Evolutionary conservation across 2,888 invertebrate genomes (phyloP).

Genomic region (Ptychoptera contaminata): DNA sequence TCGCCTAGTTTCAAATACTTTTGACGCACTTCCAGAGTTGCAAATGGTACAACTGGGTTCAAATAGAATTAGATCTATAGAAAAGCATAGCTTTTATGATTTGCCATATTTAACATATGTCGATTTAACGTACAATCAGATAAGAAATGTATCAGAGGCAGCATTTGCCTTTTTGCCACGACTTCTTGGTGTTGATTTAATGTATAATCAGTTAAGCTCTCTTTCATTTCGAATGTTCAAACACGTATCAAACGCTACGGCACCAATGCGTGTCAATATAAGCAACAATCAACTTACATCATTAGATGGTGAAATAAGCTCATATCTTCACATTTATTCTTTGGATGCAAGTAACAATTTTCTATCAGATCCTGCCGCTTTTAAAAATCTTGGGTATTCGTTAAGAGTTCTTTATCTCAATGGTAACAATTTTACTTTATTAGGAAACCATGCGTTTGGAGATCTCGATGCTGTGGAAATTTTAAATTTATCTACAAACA

Average conservation of each 20-base stretch:
- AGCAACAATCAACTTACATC: conserved; percentile 43
- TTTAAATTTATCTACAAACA: conserved; percentile 57
- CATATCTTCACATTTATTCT: conserved; percentile 43
- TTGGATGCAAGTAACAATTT: conserved; percentile 57
- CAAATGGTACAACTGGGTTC: conserved; percentile 64
- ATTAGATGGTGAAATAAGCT: conserved; percentile 27
- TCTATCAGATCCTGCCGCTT: conserved; percentile 46
- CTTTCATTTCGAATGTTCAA: conserved; percentile 51
- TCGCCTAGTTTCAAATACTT: conserved; percentile 49
- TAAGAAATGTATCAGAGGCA: conserved; percentile 52
- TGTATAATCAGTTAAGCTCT: conserved; percentile 56
- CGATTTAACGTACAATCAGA: conserved; percentile 68
- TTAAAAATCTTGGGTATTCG: conserved; percentile 44
- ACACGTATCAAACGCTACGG: conserved; percentile 47
- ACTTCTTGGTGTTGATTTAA: conserved; percentile 63
- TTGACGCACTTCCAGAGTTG: conserved; percentile 53
- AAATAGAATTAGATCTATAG: conserved; percentile 56
- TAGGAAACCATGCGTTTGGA: conserved; percentile 62
- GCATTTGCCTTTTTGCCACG: conserved; percentile 63
- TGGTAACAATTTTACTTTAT: conserved; percentile 51
- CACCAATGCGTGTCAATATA: conserved; percentile 57
- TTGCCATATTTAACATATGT: conserved; percentile 65
- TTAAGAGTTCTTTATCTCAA: conserved; percentile 54
- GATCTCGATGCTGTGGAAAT: conserved; percentile 54
- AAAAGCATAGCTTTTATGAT: conserved; percentile 57